These are phyloP conservation scores for Pipistrellus pygmaeus DNA, from an alignment of 2,797 vertebrate genomes.

Conservation along the genomic window DNA sequence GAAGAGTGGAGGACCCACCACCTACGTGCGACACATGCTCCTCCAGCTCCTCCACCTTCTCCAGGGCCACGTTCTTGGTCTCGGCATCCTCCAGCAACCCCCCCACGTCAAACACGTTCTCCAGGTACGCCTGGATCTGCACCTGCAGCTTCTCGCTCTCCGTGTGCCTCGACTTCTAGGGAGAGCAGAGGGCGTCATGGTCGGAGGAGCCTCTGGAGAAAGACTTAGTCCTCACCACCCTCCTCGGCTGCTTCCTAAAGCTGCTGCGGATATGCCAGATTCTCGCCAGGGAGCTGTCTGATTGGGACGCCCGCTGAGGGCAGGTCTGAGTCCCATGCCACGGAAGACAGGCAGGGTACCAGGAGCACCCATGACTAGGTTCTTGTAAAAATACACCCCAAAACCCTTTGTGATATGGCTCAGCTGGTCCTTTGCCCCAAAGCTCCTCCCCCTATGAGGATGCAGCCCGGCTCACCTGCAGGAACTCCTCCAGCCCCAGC, in stretches of 20 bases:
- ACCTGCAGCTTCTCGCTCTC: slow-evolving; percentile 99
- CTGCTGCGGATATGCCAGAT: neutral
- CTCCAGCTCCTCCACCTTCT: slow-evolving; percentile 98
- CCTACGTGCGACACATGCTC: slow-evolving; percentile 98
- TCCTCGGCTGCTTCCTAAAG: neutral
- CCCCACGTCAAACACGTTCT: slow-evolving; percentile 98
- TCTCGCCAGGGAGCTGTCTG: neutral
- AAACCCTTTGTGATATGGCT: neutral
- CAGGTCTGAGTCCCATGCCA: neutral
- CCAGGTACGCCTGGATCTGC: slow-evolving; percentile 99
- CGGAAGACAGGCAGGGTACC: neutral
- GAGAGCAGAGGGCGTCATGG: neutral
- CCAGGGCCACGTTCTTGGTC: slow-evolving; percentile 98
- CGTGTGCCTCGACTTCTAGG: slow-evolving; percentile 96
- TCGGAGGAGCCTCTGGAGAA: neutral
- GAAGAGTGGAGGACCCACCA: slow-evolving; percentile 60
- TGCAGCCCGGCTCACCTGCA: slow-evolving; percentile 90
- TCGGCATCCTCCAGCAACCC: slow-evolving; percentile 97
- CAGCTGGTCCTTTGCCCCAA: neutral
- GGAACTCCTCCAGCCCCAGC: slow-evolving; percentile 95
- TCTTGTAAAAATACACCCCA: neutral
- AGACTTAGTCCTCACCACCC: neutral
- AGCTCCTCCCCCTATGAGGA: fast-evolving
- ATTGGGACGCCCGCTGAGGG: neutral
- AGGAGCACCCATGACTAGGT: neutral